A percentile compares a stretch with the other conserved stretches of the same genome.
Evolutionary conservation across 2,797 vertebrate species (phyloP).

Genomic region (Garrulus glandarius): DNA sequence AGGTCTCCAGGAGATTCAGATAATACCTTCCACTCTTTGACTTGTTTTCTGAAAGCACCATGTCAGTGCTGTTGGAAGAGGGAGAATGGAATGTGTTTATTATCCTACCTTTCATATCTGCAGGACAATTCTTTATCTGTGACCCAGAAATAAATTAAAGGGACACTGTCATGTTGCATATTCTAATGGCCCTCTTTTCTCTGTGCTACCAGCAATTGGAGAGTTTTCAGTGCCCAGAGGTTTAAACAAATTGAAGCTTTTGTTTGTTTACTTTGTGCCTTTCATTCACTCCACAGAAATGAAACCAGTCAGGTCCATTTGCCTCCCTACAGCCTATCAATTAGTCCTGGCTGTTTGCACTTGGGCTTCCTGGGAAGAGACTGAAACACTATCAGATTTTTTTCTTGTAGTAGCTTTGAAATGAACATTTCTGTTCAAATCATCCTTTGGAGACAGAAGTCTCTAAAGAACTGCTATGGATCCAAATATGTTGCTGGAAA

Average conservation of each 20-base stretch:
- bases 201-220: neutral
- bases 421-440: neutral
- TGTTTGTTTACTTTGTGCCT: conserved; percentile 15
- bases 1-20: neutral
- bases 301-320: neutral
- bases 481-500: neutral
- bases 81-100: neutral
- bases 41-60: conserved; percentile 9
- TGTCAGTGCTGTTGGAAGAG: neutral
- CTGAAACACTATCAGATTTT: neutral
- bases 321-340: neutral
- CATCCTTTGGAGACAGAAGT: neutral
- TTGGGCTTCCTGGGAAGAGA: neutral
- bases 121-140: conserved; percentile 6
- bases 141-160: conserved; percentile 48
- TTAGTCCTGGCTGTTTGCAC: neutral
- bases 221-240: neutral
- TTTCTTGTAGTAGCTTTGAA: neutral
- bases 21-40: neutral
- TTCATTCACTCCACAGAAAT: neutral
- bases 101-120: neutral
- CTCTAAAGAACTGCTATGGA: neutral
- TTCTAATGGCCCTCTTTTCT: conserved; percentile 10
- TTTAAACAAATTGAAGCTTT: conserved; percentile 28
- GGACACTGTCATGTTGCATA: conserved; percentile 1